Evolutionary conservation across 2,888 invertebrate genomes (phyloP).

Genomic region (Sesamia inferens): DNA sequence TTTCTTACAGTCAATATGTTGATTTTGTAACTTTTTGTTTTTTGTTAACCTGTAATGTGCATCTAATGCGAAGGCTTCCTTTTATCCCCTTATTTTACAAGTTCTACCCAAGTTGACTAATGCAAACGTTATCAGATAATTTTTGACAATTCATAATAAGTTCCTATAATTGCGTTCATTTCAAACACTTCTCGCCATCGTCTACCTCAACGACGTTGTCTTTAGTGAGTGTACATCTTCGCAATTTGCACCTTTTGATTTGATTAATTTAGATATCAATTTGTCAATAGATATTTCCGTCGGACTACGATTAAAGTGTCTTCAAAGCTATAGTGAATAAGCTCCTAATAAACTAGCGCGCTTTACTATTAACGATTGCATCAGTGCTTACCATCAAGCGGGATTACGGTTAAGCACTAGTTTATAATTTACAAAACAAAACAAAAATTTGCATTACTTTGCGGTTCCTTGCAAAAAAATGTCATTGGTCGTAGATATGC

Average conservation of each 20-base stretch:
- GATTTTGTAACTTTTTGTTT: not conserved
- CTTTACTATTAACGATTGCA: too few species aligned
- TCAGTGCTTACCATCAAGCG: too few species aligned
- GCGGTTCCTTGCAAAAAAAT: not conserved
- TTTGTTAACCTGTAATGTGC: not conserved
- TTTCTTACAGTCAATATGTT: not conserved
- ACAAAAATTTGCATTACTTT: not conserved
- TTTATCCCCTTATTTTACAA: not conserved
- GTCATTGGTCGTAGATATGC: not conserved
- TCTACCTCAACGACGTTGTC: not conserved
- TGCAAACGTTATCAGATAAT: not conserved
- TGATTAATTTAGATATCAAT: not conserved
- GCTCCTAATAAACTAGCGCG: too few species aligned
- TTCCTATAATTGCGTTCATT: too few species aligned
- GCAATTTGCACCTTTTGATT: not conserved
- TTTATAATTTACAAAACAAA: not conserved
- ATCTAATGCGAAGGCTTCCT: not conserved
- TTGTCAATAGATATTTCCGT: too few species aligned
- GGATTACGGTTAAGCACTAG: too few species aligned
- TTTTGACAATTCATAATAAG: too few species aligned
- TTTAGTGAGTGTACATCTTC: not conserved
- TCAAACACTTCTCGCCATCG: not conserved
- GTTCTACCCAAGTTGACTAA: not conserved
- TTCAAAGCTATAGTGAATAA: too few species aligned
- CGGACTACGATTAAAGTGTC: too few species aligned